Evolutionary conservation across 2,888 invertebrate genomes (phyloP).

Genomic region (Clepsis dumicolana): DNA sequence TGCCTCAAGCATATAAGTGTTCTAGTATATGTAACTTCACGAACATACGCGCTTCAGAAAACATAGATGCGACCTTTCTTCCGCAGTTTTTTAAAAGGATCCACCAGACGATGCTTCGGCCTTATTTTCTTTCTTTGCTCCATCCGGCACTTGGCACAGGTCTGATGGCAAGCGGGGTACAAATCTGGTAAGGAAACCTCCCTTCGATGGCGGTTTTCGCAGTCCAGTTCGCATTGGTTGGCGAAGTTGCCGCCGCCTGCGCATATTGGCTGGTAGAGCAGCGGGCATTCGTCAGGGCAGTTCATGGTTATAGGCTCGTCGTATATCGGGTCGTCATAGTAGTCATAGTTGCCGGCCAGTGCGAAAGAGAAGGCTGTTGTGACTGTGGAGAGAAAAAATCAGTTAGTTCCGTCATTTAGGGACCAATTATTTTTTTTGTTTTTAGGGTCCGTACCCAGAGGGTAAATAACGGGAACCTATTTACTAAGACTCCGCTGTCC

Average conservation of each 20-base stretch:
- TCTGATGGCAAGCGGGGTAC: not conserved
- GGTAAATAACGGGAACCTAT: too few species aligned
- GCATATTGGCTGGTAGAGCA: constrained; percentile 40
- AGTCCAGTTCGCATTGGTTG: constrained; percentile 34
- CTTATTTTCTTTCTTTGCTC: not conserved
- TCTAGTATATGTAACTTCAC: not conserved
- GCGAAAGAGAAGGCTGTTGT: not conserved
- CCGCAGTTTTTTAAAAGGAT: not conserved
- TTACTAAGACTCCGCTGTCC: too few species aligned
- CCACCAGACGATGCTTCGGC: too few species aligned
- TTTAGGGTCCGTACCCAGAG: too few species aligned
- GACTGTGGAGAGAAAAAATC: not conserved
- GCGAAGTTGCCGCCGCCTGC: constrained; percentile 32
- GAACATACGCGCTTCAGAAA: not conserved
- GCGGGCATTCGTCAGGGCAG: constrained; percentile 19
- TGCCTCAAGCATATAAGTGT: too few species aligned
- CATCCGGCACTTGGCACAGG: constrained; percentile 4
- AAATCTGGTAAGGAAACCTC: not conserved
- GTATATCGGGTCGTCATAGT: not conserved
- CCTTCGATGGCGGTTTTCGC: constrained; percentile 10
- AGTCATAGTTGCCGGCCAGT: not conserved
- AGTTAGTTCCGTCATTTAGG: too few species aligned
- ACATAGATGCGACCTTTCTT: not conserved
- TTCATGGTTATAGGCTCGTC: not conserved
- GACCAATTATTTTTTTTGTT: not conserved